phyloP scores from a whole-genome alignment of 1,140 invertebrate genomes.

The Triops longicaudatus region DNA sequence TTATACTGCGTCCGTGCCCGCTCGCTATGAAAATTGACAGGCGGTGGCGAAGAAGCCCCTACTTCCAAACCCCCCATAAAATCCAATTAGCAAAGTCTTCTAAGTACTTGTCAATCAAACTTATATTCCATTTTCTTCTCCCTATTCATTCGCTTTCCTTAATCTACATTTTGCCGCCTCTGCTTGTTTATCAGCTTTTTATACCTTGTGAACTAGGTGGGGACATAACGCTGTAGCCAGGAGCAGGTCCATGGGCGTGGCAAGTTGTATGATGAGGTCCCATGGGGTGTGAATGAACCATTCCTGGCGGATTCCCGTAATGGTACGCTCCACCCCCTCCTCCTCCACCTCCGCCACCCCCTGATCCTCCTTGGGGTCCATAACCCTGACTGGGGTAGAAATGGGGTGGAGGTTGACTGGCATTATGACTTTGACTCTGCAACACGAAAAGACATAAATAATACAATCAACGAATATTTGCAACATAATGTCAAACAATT shows the following conservation, averaged over 20 bases:
- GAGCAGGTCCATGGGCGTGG: neutral
- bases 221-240: neutral
- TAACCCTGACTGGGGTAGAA: constrained; percentile 2
- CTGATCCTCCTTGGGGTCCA: neutral
- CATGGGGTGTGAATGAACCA: neutral
- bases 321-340: constrained; percentile 1
- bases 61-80: neutral
- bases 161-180: neutral
- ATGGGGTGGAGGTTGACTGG: neutral
- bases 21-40: constrained; percentile 55
- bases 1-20: constrained; percentile 61
- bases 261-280: neutral
- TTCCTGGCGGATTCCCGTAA: neutral
- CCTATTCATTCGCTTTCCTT: neutral
- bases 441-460: neutral
- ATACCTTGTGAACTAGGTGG: neutral
- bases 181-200: neutral
- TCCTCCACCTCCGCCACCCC: neutral
- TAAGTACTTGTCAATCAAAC: neutral
- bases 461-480: neutral
- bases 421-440: constrained; percentile 3
- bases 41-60: constrained; percentile 43
- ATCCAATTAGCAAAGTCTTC: neutral
- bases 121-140: neutral
- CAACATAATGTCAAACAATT: too few species aligned